These are phyloP conservation scores for Cotesia typhae DNA, from an alignment of 1,140 invertebrate genomes.

Conservation along the genomic window DNA sequence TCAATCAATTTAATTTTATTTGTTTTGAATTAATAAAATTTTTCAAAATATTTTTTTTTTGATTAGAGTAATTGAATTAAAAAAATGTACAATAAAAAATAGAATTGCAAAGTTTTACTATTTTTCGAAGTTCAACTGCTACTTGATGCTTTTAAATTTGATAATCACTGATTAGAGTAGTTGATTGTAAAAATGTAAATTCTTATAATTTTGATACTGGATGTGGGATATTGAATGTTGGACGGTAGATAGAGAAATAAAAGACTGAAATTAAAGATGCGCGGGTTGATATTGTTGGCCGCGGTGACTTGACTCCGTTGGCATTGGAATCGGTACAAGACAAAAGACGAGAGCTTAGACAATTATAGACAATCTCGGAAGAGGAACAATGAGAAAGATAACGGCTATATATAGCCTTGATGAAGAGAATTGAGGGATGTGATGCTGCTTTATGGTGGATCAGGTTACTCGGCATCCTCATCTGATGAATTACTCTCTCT, in stretches of 20 bases:
- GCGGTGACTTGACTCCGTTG: conserved; percentile 51
- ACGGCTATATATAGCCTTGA: conserved; percentile 21
- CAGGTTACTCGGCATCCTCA: conserved; percentile 61
- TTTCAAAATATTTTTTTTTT: too few species aligned
- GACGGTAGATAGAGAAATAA: conserved; percentile 46
- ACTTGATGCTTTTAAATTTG: too few species aligned
- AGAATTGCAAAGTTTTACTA: too few species aligned
- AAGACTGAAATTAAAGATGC: conserved; percentile 56
- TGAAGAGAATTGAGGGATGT: conserved; percentile 43
- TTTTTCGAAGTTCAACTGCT: too few species aligned
- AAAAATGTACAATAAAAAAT: too few species aligned
- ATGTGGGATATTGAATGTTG: too few species aligned
- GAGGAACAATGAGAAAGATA: conserved; percentile 33
- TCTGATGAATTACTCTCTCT: conserved; percentile 61
- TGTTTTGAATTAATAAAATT: too few species aligned
- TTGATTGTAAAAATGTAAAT: too few species aligned
- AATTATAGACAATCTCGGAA: conserved; percentile 1
- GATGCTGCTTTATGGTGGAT: conserved; percentile 49
- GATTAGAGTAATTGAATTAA: too few species aligned
- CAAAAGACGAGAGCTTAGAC: neutral
- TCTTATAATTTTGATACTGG: too few species aligned
- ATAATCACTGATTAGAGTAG: too few species aligned
- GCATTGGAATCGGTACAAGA: conserved; percentile 51
- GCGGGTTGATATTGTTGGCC: conserved; percentile 41
- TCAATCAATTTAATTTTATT: too few species aligned